Percentiles rank a stretch among this genome's conserved stretches.
phyloP scores from a whole-genome alignment of 2,113 vertebrate genomes.

The human (Homo sapiens) region GRCh38 chr16:63900501-63901000 shows the following conservation, averaged over 20 bases:
- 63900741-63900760: not conserved
- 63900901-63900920: not conserved
- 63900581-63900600: not conserved
- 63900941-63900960: not conserved
- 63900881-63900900: not conserved
- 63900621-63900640: not conserved
- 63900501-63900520: not conserved
- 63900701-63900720: not conserved
- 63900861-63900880: not conserved
- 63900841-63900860: not conserved
- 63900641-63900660: not conserved
- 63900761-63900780: not conserved
- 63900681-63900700: not conserved
- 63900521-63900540: not conserved
- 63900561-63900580: not conserved
- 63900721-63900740: not conserved
- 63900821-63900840: fast-evolving
- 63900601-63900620: not conserved
- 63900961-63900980: not conserved
- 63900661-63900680: not conserved
- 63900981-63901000: not conserved
- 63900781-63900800: not conserved
- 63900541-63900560: not conserved
- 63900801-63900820: not conserved
- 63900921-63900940: not conserved